Evolutionary conservation across 1,140 invertebrate genomes (phyloP).

Genomic region (Saccostrea echinata): DNA sequence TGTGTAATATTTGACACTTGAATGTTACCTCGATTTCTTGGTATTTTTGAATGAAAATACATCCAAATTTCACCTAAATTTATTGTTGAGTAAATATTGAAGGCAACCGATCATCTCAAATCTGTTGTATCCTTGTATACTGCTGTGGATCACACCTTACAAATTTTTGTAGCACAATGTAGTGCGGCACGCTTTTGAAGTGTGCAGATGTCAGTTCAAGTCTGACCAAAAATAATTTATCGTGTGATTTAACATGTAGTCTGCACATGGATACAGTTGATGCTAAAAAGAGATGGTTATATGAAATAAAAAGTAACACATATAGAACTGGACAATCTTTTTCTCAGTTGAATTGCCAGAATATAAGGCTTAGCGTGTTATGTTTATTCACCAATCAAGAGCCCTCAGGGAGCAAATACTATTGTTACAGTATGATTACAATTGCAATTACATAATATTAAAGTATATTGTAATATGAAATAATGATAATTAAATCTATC

Average conservation of each 20-base stretch:
- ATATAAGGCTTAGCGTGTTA: too few species aligned
- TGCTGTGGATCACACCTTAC: background rate
- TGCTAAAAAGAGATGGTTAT: background rate
- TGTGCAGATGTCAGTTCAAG: background rate
- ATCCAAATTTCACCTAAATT: background rate
- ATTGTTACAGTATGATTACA: too few species aligned
- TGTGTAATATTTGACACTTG: background rate
- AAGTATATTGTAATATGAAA: too few species aligned
- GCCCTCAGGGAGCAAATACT: too few species aligned
- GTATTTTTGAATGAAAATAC: background rate
- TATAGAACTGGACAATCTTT: too few species aligned
- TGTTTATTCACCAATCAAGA: too few species aligned
- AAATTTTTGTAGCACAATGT: constrained; percentile 1
- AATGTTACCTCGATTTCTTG: background rate
- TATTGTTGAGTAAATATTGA: background rate
- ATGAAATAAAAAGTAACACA: too few species aligned
- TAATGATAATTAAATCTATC: too few species aligned
- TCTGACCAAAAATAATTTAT: background rate
- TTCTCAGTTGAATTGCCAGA: too few species aligned
- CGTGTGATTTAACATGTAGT: background rate
- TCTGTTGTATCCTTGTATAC: background rate
- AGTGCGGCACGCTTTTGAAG: background rate
- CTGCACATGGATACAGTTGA: background rate
- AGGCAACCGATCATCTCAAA: background rate
- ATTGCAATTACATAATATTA: too few species aligned